A percentile compares a stretch with the other conserved stretches of the same genome.
Evolutionary conservation across 2,888 invertebrate genomes (phyloP).

Genomic region (Spodoptera exigua): DNA sequence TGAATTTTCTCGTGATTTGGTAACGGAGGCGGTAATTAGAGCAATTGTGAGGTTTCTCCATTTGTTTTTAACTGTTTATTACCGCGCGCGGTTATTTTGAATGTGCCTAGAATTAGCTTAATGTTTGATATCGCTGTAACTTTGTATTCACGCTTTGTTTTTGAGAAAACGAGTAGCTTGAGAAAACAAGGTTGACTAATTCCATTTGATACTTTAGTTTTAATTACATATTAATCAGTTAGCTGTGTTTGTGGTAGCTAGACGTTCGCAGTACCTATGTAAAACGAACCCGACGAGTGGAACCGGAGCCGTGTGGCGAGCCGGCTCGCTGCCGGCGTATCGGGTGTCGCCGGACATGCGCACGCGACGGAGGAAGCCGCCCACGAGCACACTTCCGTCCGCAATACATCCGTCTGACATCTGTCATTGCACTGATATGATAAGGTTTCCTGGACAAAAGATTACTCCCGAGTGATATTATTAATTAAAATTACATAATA

Average conservation of each 20-base stretch:
- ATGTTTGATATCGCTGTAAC: constrained; percentile 64
- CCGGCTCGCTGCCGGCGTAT: constrained; percentile 58
- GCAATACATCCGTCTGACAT: constrained; percentile 60
- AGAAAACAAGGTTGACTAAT: constrained; percentile 21
- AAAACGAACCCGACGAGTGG: constrained; percentile 65
- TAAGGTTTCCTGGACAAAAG: constrained; percentile 78
- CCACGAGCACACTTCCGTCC: constrained; percentile 75
- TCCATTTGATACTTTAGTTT: constrained; percentile 3
- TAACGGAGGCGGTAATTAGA: constrained; percentile 86
- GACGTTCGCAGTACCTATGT: constrained; percentile 52
- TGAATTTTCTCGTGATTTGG: constrained; percentile 87
- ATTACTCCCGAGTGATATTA: constrained; percentile 22
- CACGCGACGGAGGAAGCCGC: constrained; percentile 83
- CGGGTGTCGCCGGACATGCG: constrained; percentile 74
- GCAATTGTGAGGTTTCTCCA: constrained; percentile 84
- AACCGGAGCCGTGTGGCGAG: constrained; percentile 71
- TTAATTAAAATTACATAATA: constrained; percentile 9
- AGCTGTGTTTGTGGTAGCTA: constrained; percentile 18
- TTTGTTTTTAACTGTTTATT: constrained; percentile 86
- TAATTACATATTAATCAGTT: constrained; percentile 22
- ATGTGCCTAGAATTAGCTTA: constrained; percentile 69
- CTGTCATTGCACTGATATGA: constrained; percentile 69
- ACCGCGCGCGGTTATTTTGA: constrained; percentile 72
- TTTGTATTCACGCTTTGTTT: constrained; percentile 55
- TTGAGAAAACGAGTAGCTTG: constrained; percentile 25